Percentiles rank a stretch among this genome's conserved stretches.
phyloP scores from a whole-genome alignment of 2,888 invertebrate species.

The Trachelus stipa region DNA sequence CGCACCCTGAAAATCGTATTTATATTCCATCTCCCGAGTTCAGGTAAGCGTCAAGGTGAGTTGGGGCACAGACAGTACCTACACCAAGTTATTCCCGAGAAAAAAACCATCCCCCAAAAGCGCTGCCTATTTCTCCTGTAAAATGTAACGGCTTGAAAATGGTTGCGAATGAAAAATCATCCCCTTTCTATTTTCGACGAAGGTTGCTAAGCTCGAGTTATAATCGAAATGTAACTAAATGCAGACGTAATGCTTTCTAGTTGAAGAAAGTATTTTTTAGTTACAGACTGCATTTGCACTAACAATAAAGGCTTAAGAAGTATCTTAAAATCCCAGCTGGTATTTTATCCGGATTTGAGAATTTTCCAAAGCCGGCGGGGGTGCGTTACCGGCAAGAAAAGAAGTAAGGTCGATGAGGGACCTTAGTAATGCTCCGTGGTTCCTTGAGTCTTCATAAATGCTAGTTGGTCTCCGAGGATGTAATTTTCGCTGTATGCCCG shows the following conservation, averaged over 20 bases:
- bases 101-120: background rate
- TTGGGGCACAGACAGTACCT: background rate
- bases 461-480: constrained; percentile 50
- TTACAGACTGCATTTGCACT: background rate
- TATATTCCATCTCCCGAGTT: constrained; percentile 58
- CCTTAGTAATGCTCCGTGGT: constrained; percentile 33
- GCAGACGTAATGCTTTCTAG: background rate
- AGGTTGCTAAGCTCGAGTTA: background rate
- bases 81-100: background rate
- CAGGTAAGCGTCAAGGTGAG: constrained; percentile 47
- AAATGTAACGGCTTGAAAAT: background rate
- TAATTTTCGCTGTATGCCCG: constrained; percentile 61
- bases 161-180: background rate
- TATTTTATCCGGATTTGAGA: background rate
- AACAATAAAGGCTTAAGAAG: background rate
- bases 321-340: background rate
- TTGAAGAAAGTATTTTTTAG: background rate
- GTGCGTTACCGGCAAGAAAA: background rate
- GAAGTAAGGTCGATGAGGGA: constrained; percentile 24
- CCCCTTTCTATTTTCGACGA: background rate
- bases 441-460: constrained; percentile 38
- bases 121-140: background rate
- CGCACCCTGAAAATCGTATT: constrained; percentile 57
- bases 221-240: background rate
- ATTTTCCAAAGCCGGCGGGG: background rate